phyloP scores from a whole-genome alignment of 2,888 invertebrate genomes.

The Eurytoma californica region DNA sequence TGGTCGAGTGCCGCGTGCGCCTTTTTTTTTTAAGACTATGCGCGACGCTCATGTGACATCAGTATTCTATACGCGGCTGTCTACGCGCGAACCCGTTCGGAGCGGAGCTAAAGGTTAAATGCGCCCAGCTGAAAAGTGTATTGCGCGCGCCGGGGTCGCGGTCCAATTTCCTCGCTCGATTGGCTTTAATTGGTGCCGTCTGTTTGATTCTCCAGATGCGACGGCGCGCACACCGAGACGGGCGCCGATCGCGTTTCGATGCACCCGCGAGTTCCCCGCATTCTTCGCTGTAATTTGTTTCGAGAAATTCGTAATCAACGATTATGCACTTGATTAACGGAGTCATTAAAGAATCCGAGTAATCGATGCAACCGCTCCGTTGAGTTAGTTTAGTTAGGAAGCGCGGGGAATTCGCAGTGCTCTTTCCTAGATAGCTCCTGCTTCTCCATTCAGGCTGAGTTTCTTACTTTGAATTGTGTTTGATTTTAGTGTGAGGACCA shows the following conservation, averaged over 20 bases:
- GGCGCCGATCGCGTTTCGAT: constrained; percentile 18
- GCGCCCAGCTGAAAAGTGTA: constrained; percentile 22
- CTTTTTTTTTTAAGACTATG: too few species aligned
- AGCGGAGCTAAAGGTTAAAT: constrained; percentile 35
- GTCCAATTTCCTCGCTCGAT: constrained; percentile 51
- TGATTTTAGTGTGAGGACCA: constrained; percentile 21
- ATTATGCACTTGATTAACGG: neutral
- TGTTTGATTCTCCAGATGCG: constrained; percentile 4
- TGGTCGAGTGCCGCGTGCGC: neutral
- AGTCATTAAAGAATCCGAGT: neutral
- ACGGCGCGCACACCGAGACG: neutral
- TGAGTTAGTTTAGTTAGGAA: neutral
- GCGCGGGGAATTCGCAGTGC: neutral
- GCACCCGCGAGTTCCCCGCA: constrained; percentile 22
- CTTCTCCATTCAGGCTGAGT: neutral
- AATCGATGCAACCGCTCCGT: neutral
- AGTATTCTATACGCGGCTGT: neutral
- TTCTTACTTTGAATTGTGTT: constrained; percentile 11
- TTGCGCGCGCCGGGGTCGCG: constrained; percentile 30
- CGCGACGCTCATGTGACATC: constrained; percentile 2
- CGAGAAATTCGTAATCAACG: constrained; percentile 7
- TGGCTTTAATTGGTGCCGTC: constrained; percentile 55
- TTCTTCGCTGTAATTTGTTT: constrained; percentile 20
- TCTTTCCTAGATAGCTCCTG: neutral
- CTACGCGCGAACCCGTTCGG: neutral